Base-by-base conservation (phyloP, 2,888 invertebrate species). In the Aleiodes leptofemur region DNA sequence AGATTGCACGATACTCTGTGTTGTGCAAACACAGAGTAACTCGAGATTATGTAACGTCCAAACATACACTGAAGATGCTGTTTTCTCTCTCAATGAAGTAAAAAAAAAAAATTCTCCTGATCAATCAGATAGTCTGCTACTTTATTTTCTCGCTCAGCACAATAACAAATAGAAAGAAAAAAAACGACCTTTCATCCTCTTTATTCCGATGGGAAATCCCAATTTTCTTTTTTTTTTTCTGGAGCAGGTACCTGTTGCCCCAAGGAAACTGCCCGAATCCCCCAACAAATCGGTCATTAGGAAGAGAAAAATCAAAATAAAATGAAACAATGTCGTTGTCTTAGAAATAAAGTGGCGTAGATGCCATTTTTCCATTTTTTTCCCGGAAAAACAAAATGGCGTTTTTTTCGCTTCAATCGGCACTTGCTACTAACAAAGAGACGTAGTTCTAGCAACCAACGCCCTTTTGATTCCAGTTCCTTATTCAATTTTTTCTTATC, bases 11-110 rank as follows among this genome's bases (percentile, higher is more conserved):
- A 76, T 77, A 66, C 74, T 77, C 59, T 79, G 43, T 85, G 86
- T 87, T 85, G 81, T 43, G 83, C 81, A 86, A 86, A 87, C 86
- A 87, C 82, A 80, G 87, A 34, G 34, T 85, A 86, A 86, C 83
- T 83, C 79, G 84, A 86, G 83, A 83, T 80, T 78, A 77, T 57
- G 56, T 34, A 72, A 31, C 53, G 51, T 53, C 34, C 55, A 51
- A 23, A 50, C 11, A 34, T n/a, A 50, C 6, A 34, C 23, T 50
- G n/a, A 16, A 66, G 38, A 72, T 59, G 34, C 34, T 9, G 1
- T 59, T 34, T 59, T 38, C 48, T 8, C 5, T 9, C 43, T 8
- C 43, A 43, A 43, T 9, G 43, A 43, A 43, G 7, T 43, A 43
- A 23, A 23, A 2, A 23, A 23, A 23, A 23, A 23, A 23, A 23